Evolutionary conservation across 1,140 invertebrate genomes (phyloP).

Genomic region (Penaeus indicus): DNA sequence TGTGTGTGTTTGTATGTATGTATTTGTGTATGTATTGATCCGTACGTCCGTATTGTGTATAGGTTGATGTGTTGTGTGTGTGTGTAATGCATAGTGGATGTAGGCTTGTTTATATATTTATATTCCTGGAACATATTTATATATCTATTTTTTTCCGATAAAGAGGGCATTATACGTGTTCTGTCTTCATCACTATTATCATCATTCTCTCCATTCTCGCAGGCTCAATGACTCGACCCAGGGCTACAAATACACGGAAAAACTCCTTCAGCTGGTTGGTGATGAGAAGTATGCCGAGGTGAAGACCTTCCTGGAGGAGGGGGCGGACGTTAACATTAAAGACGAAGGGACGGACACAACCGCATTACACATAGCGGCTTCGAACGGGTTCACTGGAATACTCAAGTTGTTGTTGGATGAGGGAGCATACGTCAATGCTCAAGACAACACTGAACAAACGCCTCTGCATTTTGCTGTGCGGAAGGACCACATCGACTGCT

Average conservation of each 20-base stretch:
- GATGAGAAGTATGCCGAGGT: constrained; percentile 23
- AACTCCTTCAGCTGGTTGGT: constrained; percentile 30
- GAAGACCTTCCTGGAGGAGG: constrained; percentile 11
- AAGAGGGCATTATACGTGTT: too few species aligned
- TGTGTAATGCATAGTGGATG: too few species aligned
- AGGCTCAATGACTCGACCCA: constrained; percentile 30
- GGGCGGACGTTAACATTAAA: not conserved
- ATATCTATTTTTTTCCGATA: too few species aligned
- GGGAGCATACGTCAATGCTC: constrained; percentile 42
- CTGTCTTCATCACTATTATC: not conserved
- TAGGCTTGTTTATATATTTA: too few species aligned
- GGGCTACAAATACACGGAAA: constrained; percentile 26
- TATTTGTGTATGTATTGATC: not conserved
- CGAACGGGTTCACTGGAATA: constrained; percentile 11
- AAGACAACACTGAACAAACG: constrained; percentile 35
- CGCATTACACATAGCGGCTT: constrained; percentile 41
- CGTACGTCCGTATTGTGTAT: too few species aligned
- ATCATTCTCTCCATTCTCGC: not conserved
- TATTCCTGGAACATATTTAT: too few species aligned
- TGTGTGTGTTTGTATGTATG: not conserved
- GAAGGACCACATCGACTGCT: constrained; percentile 29
- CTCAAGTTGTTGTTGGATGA: constrained; percentile 18
- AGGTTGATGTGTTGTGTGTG: too few species aligned
- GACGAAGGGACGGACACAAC: constrained; percentile 42
- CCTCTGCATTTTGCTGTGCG: constrained; percentile 39